A percentile compares a stretch with the other conserved stretches of the same genome.
Evolutionary conservation across 2,888 invertebrate genomes (phyloP).

Genomic region (Ethmia dodecea): DNA sequence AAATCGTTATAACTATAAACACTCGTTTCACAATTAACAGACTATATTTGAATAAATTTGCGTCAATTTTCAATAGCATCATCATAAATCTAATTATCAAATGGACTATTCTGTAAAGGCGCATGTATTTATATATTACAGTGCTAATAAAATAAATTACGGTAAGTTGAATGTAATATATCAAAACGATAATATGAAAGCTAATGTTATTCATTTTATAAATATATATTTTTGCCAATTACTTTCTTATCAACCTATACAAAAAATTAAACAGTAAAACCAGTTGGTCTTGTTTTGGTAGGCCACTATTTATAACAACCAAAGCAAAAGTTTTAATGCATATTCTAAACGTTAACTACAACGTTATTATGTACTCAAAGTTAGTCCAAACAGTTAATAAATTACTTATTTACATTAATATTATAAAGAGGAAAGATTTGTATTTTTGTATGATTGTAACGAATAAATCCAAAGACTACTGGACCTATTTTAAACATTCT

Average conservation of each 20-base stretch:
- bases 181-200: slow-evolving; percentile 42
- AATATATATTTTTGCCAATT: slow-evolving; percentile 19
- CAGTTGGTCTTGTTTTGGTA: too few species aligned
- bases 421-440: too few species aligned
- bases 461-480: too few species aligned
- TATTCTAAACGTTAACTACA: too few species aligned
- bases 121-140: slow-evolving; percentile 41
- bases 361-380: too few species aligned
- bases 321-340: too few species aligned
- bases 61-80: slow-evolving; percentile 57
- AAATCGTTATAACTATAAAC: slow-evolving; percentile 57
- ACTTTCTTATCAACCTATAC: slow-evolving; percentile 9
- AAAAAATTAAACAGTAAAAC: too few species aligned
- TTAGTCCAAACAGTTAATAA: too few species aligned
- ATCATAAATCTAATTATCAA: slow-evolving; percentile 63
- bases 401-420: too few species aligned
- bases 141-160: slow-evolving; percentile 50
- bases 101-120: slow-evolving; percentile 42
- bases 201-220: slow-evolving; percentile 35
- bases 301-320: too few species aligned
- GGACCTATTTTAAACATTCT: too few species aligned
- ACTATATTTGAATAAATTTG: slow-evolving; percentile 67
- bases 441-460: too few species aligned
- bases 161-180: slow-evolving; percentile 27
- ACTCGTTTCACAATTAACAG: slow-evolving; percentile 65